A percentile compares a stretch with the other conserved stretches of the same genome.
Evolutionary conservation across 2,113 vertebrate genomes (phyloP).

Genomic region (Macquaria ambigua): DNA sequence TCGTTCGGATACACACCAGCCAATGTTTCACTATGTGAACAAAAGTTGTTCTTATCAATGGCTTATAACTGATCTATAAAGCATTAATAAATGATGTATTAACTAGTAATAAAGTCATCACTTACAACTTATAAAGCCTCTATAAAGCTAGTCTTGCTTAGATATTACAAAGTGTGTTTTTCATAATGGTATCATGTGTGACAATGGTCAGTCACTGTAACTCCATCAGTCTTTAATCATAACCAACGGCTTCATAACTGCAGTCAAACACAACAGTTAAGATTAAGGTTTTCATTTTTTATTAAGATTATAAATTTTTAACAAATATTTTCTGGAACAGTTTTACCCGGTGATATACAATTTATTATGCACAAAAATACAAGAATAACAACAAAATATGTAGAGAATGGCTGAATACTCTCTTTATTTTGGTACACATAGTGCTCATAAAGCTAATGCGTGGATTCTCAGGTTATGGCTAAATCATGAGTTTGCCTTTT

Average conservation of each 20-base stretch:
- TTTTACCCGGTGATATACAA: conserved; percentile 96
- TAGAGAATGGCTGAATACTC: conserved; percentile 88
- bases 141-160: not conserved
- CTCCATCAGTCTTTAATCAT: not conserved
- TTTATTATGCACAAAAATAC: conserved; percentile 93
- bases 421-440: conserved; percentile 89
- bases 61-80: not conserved
- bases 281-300: conserved; percentile 82
- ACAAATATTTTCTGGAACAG: conserved; percentile 93
- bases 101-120: not conserved
- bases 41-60: not conserved
- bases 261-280: conserved; percentile 36
- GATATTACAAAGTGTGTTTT: not conserved
- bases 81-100: not conserved
- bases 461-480: conserved; percentile 82
- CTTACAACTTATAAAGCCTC: not conserved
- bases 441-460: conserved; percentile 86
- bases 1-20: not conserved
- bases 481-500: conserved; percentile 88
- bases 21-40: not conserved
- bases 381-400: conserved; percentile 88
- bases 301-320: conserved; percentile 96
- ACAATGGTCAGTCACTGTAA: not conserved
- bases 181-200: not conserved
- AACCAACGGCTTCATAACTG: not conserved